These are phyloP conservation scores for Cochlearius cochlearius DNA, from an alignment of 2,113 vertebrate genomes.

Conservation along the genomic window DNA sequence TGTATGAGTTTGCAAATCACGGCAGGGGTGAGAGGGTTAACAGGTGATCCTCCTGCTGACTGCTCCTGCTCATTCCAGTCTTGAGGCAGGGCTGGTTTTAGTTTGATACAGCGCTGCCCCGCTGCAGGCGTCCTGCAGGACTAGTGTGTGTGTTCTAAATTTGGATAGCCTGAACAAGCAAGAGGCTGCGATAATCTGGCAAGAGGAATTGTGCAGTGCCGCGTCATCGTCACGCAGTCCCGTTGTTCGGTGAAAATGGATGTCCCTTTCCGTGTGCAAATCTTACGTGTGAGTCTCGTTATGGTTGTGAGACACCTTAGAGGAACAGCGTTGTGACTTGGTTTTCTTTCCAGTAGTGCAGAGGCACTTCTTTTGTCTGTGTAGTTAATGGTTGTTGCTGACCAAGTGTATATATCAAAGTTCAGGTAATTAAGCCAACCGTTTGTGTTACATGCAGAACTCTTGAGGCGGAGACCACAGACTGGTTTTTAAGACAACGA, in stretches of 20 bases:
- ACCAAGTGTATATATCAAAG: not conserved
- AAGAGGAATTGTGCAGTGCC: not conserved
- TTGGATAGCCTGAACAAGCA: not conserved
- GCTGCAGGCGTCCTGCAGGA: not conserved
- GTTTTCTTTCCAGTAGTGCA: not conserved
- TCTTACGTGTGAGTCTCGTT: not conserved
- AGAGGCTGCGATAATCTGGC: not conserved
- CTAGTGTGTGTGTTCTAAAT: not conserved
- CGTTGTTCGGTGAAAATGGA: not conserved
- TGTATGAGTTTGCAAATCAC: not conserved
- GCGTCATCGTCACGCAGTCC: not conserved
- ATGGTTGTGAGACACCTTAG: not conserved
- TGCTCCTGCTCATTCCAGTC: accelerated
- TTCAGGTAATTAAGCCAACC: not conserved
- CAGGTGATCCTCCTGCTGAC: not conserved
- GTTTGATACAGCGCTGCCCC: not conserved
- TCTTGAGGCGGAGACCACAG: not conserved
- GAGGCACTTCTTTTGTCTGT: not conserved
- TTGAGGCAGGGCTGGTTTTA: not conserved
- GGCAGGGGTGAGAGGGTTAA: not conserved
- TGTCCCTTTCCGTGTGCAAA: not conserved
- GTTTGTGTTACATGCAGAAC: not conserved
- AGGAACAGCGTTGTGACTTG: accelerated
- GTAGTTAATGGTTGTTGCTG: not conserved
- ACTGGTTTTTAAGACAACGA: not conserved